Conservation (phyloP, 2,797 vertebrate species). For the Lateolabrax maculatus region DNA sequence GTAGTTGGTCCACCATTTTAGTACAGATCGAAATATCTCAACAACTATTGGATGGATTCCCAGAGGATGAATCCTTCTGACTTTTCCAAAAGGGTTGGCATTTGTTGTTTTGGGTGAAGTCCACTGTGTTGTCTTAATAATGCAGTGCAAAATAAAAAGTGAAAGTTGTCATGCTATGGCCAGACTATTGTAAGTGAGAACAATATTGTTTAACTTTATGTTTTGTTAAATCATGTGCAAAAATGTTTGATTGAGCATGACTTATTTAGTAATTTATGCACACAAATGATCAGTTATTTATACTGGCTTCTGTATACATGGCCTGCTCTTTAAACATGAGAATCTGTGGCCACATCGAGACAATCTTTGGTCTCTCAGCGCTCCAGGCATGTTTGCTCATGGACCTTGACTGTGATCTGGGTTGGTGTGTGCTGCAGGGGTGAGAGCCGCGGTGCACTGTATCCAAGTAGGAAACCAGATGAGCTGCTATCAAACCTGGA, state of each 20-base stretch:
- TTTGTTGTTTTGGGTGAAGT: neutral
- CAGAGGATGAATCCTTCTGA: neutral
- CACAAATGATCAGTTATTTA: neutral
- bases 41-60: neutral
- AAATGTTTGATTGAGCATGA: neutral
- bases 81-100: neutral
- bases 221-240: neutral
- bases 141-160: neutral
- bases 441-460: slow-evolving; percentile 1
- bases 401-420: slow-evolving; percentile 1
- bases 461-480: slow-evolving; percentile 26
- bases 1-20: neutral
- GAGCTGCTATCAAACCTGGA: slow-evolving; percentile 12
- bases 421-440: slow-evolving; percentile 1
- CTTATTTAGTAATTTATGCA: neutral
- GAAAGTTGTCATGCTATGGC: neutral
- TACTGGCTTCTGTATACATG: neutral
- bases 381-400: slow-evolving; percentile 31
- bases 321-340: neutral
- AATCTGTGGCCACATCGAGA: slow-evolving; percentile 2
- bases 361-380: slow-evolving; percentile 3
- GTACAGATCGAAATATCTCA: neutral
- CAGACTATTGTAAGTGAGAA: neutral
- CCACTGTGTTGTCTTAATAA: neutral
- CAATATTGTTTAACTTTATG: neutral